phyloP scores from a whole-genome alignment of 2,888 invertebrate species.

The Andrena flavipes region DNA sequence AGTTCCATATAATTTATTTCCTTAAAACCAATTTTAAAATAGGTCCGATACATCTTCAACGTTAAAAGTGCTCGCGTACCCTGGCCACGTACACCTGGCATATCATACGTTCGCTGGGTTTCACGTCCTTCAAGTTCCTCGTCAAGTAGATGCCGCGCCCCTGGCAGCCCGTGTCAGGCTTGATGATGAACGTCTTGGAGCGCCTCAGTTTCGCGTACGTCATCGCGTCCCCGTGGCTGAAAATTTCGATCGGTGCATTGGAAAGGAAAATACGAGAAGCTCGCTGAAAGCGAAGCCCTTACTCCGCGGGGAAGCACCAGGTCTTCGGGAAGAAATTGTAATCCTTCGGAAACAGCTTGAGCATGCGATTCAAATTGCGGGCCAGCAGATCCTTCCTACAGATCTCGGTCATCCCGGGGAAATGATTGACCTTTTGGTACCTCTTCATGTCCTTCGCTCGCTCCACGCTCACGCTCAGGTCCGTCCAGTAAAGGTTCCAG shows the following conservation, averaged over 20 bases:
- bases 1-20: no score
- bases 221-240: constrained; percentile 90
- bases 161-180: constrained; percentile 96
- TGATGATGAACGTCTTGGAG: constrained; percentile 93
- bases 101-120: constrained; percentile 93
- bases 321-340: constrained; percentile 97
- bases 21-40: no score
- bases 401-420: constrained; percentile 95
- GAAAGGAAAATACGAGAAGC: background rate
- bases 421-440: constrained; percentile 97
- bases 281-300: constrained; percentile 79
- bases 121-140: constrained; percentile 92
- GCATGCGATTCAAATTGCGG: constrained; percentile 95
- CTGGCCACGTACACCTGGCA: constrained; percentile 92
- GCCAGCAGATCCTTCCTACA: constrained; percentile 96
- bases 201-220: constrained; percentile 90
- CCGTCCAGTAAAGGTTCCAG: constrained; percentile 97
- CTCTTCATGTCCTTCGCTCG: constrained; percentile 96
- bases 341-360: constrained; percentile 94
- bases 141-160: constrained; percentile 96
- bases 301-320: constrained; percentile 97
- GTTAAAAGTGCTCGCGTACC: constrained; percentile 83
- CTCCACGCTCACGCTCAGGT: constrained; percentile 94
- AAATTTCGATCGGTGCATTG: constrained; percentile 14
- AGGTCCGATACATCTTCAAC: background rate